phyloP scores from a whole-genome alignment of 2,888 invertebrate genomes.

The Spodoptera exigua region DNA sequence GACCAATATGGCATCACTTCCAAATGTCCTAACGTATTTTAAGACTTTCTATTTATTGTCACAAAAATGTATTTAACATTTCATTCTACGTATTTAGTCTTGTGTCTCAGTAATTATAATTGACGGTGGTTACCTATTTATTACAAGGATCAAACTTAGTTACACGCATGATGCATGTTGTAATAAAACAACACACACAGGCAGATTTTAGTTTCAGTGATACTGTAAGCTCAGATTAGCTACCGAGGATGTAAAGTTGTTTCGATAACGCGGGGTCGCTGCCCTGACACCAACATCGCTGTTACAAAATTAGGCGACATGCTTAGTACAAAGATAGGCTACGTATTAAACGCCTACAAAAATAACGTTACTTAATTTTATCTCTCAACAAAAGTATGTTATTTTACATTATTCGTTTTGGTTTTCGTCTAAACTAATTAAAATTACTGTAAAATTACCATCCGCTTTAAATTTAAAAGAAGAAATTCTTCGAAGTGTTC shows the following conservation, averaged over 20 bases:
- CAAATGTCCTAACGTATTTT: no score
- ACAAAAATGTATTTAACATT: no score
- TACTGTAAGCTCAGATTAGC: conserved; percentile 55
- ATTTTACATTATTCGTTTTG: not conserved
- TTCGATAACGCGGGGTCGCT: conserved; percentile 72
- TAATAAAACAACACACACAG: conserved; percentile 38
- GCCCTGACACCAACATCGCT: conserved; percentile 71
- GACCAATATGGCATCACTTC: no score
- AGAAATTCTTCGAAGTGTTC: no score
- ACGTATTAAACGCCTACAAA: conserved; percentile 50
- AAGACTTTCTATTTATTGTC: no score
- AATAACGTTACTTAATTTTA: conserved; percentile 28
- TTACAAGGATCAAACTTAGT: no score
- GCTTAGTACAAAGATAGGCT: conserved; percentile 63
- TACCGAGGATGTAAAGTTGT: conserved; percentile 62
- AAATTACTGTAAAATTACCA: no score
- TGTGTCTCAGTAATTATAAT: no score
- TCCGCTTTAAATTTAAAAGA: no score
- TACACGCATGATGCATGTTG: conserved; percentile 3
- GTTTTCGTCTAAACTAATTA: no score
- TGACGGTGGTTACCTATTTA: no score
- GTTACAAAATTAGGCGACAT: conserved; percentile 71
- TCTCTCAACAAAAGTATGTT: not conserved
- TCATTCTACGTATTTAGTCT: no score
- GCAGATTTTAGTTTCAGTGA: conserved; percentile 40